Evolutionary conservation across 1,140 invertebrate genomes (phyloP).

Genomic region (Hycleus phaleratus): DNA sequence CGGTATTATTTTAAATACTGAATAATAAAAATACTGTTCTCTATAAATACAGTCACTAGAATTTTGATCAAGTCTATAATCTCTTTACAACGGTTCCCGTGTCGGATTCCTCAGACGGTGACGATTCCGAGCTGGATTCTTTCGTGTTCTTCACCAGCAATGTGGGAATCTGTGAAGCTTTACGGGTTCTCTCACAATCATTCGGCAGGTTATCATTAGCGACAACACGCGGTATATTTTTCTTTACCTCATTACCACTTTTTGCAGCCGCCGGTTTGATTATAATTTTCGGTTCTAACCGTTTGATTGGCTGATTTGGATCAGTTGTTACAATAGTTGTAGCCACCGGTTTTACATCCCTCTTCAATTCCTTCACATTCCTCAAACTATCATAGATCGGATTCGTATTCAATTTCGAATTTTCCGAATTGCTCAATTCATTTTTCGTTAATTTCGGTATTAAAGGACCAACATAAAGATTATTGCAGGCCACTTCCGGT

Average conservation of each 20-base stretch:
- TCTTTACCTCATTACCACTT: conserved; percentile 22
- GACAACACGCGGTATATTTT: conserved; percentile 32
- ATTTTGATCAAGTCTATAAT: conserved; percentile 3
- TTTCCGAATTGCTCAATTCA: conserved; percentile 3
- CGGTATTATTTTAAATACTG: too few relatives aligned
- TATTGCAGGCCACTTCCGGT: conserved; percentile 44
- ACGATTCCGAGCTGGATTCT: conserved; percentile 34
- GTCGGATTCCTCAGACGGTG: conserved; percentile 35
- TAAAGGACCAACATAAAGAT: conserved; percentile 46
- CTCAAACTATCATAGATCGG: conserved; percentile 30
- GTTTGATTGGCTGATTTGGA: conserved; percentile 30
- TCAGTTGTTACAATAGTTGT: conserved; percentile 31
- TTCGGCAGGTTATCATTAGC: conserved; percentile 27
- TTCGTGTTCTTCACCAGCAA: conserved; percentile 25
- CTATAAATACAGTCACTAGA: too few relatives aligned
- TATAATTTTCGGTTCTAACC: conserved; percentile 35
- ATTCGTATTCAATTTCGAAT: conserved; percentile 20
- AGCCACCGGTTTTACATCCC: conserved; percentile 16
- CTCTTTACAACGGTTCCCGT: conserved; percentile 39
- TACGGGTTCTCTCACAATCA: background rate
- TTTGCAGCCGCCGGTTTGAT: conserved; percentile 33
- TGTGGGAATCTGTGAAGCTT: conserved; percentile 32
- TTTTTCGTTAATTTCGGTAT: conserved; percentile 35
- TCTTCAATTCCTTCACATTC: conserved; percentile 1
- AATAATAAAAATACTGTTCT: too few relatives aligned